Evolutionary conservation across 2,113 vertebrate species (phyloP), one percentile per base, ranked within the genome.

Genomic region (Agelaius tricolor): DNA sequence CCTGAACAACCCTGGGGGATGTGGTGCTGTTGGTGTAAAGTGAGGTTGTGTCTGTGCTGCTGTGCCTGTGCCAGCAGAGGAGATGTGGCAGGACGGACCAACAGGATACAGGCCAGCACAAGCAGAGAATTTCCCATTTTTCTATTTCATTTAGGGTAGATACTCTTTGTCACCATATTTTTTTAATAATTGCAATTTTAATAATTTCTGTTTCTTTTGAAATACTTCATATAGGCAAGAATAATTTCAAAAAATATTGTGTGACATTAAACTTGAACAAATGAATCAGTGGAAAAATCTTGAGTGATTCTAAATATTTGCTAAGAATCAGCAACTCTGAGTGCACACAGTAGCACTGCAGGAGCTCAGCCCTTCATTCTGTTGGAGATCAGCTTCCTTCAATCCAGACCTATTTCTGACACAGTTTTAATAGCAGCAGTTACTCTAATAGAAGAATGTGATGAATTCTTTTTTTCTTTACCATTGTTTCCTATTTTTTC

Each of bases 401-500:
- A 95, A 85, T 84, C 85, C 82, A 93, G 58, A 57, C 44, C 93
- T 71, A 43, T 78, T 93, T 94, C 75, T 96, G 83, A 89, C 80
- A 93, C n/a, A 28, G 27, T 82, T 90, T 93, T 95, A 93, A 82
- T 89, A 69, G 37, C 83, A 88, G 52, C 30, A 72, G 76, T 96
- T 96, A 62, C 41, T 91, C 39, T 79, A 44, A 85, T 44, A 83
- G 81, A 46, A 58, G 7, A 89, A 83, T 82, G 21, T 61, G 61
- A 84, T 81, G 46, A 58, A 78, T 88, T 68, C 58, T 61, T 81
- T 86, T 85, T 82, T 73, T 35, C 39, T 65, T 84, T 52, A 47
- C 67, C 85, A 94, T 84, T 90, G 61, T 92, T 95, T 68, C 79
- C 77, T 84, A 35, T n/a, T 93, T 96, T 89, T 91, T 91, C 91